Base-by-base conservation (phyloP, 2,113 vertebrate species). In the Oreochromis spilurus region DNA sequence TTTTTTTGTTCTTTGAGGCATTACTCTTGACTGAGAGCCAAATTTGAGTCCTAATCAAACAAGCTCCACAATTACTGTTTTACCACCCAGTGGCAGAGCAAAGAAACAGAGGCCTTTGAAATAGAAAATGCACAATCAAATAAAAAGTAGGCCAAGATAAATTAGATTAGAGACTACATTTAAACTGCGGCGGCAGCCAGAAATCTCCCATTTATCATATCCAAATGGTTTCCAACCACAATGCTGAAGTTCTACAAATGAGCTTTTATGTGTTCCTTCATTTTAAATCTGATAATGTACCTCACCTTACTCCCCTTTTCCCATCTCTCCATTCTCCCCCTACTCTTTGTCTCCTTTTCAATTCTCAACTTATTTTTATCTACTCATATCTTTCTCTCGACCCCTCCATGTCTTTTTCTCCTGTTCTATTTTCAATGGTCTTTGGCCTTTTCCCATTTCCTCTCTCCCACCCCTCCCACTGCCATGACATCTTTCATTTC, bases 251-350 rank as follows among this genome's bases (percentile, higher is more conserved):
- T 94, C 92, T 92, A 93, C 94, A 95, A 95, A 95, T 87, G 81
- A 93, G 95, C 95, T 95, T 95, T 96, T 93, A 94, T 93, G 88
- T 92, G 84, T 93, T 94, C 88, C 91, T 92, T 89, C 91, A 93
- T 93, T 96, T 93, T 84, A 94, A 92, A 94, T 94, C 90, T 94
- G 94, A 90, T 95, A 94, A 95, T 94, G 93, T 94, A 93, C 94
- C 91, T 94, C 95, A 95, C 87, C 84, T 91, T 92, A 88, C 84
- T 89, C 87, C 93, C 91, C 75, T 89, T 65, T 85, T 84, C 72
- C 83, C 38, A 79, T 85, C 86, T 77, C 52, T 70, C 67, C 84
- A 85, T 89, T 89, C 67, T 91, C 29, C 82, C 86, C 50, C 81
- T 83, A 43, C 82, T 92, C 82, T 92, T 84, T 94, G 85, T 92